Conservation (phyloP, 1,140 invertebrate genomes). For the Cyclina sinensis region DNA sequence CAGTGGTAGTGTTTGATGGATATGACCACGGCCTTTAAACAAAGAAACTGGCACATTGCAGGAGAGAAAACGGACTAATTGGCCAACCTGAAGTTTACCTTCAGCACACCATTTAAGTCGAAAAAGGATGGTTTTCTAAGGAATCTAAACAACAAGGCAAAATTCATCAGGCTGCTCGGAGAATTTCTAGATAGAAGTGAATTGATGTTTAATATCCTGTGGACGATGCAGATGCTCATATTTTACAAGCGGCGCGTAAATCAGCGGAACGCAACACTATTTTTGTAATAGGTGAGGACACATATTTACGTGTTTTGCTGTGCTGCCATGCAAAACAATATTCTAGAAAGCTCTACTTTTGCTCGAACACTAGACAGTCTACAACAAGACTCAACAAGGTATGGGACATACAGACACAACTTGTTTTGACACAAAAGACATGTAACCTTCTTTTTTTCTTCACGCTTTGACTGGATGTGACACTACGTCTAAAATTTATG, state of each 20-base stretch:
- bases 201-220: constrained; percentile 51
- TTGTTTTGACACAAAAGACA: not conserved
- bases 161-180: constrained; percentile 64
- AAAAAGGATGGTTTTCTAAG: constrained; percentile 58
- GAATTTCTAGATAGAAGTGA: constrained; percentile 38
- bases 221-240: constrained; percentile 68
- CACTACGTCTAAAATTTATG: constrained; percentile 50
- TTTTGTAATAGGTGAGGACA: constrained; percentile 62
- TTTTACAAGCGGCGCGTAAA: constrained; percentile 63
- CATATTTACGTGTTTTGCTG: too few relatives aligned
- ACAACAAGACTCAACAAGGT: not conserved
- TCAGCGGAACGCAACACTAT: not conserved
- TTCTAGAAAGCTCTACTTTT: too few relatives aligned
- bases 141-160: constrained; percentile 68
- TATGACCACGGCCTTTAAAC: constrained; percentile 52
- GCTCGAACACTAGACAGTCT: too few relatives aligned
- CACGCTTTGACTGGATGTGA: constrained; percentile 60
- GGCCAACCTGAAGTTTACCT: constrained; percentile 26
- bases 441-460: constrained; percentile 33
- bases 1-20: constrained; percentile 56
- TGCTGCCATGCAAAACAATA: too few relatives aligned
- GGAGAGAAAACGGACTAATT: constrained; percentile 34
- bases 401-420: constrained; percentile 32
- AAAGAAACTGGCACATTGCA: constrained; percentile 47
- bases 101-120: constrained; percentile 30